Base-by-base conservation (phyloP, 2,797 vertebrate species). In the Dermochelys coriacea region DNA sequence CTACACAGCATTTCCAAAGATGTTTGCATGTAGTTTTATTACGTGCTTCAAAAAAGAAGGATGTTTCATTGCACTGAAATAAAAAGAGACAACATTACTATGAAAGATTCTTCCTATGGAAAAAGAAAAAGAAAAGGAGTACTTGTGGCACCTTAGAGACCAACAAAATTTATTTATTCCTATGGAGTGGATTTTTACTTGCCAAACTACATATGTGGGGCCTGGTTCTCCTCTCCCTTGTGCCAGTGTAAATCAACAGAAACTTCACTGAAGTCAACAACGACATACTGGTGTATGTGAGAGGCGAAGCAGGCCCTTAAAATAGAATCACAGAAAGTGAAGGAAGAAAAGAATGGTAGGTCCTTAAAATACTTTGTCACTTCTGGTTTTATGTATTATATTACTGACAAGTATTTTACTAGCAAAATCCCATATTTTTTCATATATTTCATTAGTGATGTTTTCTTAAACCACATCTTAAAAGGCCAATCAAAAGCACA, bases 1-100 rank as follows among this genome's bases (percentile, higher is more conserved):
- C 99, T 45, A 99, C 98, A 80, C 99, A 99, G 93, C 99, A 99
- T 85, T 99, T 99, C 99, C 99, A 99, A 74, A 99, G 98, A 94
- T 99, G 98, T 92, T 99, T 99, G 96, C 99, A 99, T 34, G 98
- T 98, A 49, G 96, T 96, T 96, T 99, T 99, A 97, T 97, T 99
- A 80, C 96, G 98, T 45, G 98, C 98, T 96, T 99, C 99, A 95
- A 99, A 99, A 97, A 99, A 99, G 97, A 98, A 99, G 2, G 99
- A 99, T n/a, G 99, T 99, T 98, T 99, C 99, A 45, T 98, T 98
- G 97, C 98, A 99, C 99, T 99, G 97, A 90, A 96, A 97, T 81
- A 21, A 88, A 92, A 81, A 90, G 61, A 94, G n/a, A 31, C 2
- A 94, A 41, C 31, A 12, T 2, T 85, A 9, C 49, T 90, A 77